Evolutionary conservation across 2,797 vertebrate species (phyloP).

Genomic region (Bovichtus diacanthus): DNA sequence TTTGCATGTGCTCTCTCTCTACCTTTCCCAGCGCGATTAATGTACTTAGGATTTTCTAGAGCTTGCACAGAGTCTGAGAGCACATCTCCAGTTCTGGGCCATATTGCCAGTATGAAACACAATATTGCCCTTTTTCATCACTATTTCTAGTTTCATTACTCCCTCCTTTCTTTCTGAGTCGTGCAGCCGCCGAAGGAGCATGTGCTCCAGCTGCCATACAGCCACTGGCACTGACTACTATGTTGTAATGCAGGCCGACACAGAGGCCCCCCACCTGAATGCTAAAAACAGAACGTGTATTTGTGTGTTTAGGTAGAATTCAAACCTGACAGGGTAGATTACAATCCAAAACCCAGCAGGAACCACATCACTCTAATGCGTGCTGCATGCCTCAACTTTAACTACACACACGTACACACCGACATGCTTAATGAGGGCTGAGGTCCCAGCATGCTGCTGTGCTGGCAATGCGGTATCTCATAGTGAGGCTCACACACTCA

Average conservation of each 20-base stretch:
- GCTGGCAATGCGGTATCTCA: constrained; percentile 52
- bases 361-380: constrained; percentile 61
- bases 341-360: constrained; percentile 71
- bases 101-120: constrained; percentile 5
- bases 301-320: constrained; percentile 74
- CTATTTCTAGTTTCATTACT: constrained; percentile 12
- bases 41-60: neutral
- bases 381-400: constrained; percentile 57
- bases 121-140: neutral
- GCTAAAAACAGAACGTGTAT: constrained; percentile 78
- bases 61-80: neutral
- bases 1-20: neutral
- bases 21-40: constrained; percentile 7
- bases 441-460: constrained; percentile 65
- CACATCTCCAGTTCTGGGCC: neutral
- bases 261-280: constrained; percentile 72
- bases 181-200: constrained; percentile 53
- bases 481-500: constrained; percentile 58
- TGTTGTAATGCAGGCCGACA: constrained; percentile 76
- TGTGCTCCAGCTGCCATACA: constrained; percentile 66
- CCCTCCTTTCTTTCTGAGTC: constrained; percentile 34
- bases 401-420: constrained; percentile 20
- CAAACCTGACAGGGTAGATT: constrained; percentile 73
- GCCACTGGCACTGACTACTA: constrained; percentile 49
- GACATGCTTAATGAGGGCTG: constrained; percentile 61